Evolutionary conservation across 1,140 invertebrate genomes (phyloP), one percentile per base, ranked within the genome.

Genomic region (Drosophila repleta): DNA sequence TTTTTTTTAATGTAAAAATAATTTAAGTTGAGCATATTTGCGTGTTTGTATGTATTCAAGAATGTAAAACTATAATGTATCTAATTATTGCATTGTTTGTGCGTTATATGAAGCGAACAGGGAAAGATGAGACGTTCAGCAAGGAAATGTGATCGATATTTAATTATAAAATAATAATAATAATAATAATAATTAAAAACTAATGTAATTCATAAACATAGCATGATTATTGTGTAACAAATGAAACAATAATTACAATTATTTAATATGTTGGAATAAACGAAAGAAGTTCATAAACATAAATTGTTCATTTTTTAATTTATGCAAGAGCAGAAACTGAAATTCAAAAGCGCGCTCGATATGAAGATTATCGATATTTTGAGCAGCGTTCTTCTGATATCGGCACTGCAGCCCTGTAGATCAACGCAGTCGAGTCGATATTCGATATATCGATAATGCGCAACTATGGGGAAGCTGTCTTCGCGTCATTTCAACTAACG

Each of bases 131-230:
- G 85, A 88, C 68, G 79, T 88, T 88, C 68, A 85, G 57, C 79
- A 88, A 84, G 79, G 82, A 90, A 88, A 90, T 90, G 87, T 90
- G 87, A 90, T 90, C 88, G 88, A 90, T 90, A 90, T 83, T 83
- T 88, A 90, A 76, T 76, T 83, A 82, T 66, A 73, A 63, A 37
- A 73, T 77, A 77, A 74, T 57, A 70, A 80, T 74, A 76, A 76
- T 43, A 37, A n/a, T 37, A 37, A 63, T 46, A 73, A 73, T 74
- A 77, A 74, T 61, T 70, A 80, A 74, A 76, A 79, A 83, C 32
- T 71, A 81, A 76, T 63, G 39, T 67, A 83, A 77, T 67, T 55
- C 45, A 58, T 85, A 76, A 76, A 63, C 29, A 80, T 69, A 67
- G 63, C 60, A 83, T 83, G 66, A 79, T 75, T 79, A 83, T 79